These are phyloP conservation scores for Drosophila rhopaloa DNA, from an alignment of 1,140 invertebrate genomes.

Conservation along the genomic window DNA sequence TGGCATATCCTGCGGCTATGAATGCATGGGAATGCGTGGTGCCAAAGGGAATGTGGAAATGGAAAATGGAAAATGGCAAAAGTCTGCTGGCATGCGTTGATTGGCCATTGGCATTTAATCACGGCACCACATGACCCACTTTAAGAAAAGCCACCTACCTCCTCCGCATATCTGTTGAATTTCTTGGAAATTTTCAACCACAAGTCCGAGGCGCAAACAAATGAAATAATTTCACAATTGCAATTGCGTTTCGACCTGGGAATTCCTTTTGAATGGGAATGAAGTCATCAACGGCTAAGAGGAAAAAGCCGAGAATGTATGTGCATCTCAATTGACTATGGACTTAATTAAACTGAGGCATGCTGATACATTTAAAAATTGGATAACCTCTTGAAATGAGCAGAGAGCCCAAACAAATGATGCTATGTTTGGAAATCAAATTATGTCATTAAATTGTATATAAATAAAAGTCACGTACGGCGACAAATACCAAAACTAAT, in stretches of 20 bases:
- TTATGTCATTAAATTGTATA: background rate
- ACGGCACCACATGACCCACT: constrained; percentile 26
- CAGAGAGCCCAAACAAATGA: background rate
- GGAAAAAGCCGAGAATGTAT: background rate
- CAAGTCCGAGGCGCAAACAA: constrained; percentile 22
- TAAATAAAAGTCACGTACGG: background rate
- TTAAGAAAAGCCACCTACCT: background rate
- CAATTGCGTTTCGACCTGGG: constrained; percentile 25
- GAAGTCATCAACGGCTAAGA: background rate
- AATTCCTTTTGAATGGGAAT: constrained; percentile 6
- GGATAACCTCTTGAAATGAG: background rate
- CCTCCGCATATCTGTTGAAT: background rate
- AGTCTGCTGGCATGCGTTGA: constrained; percentile 53
- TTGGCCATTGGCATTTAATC: constrained; percentile 69
- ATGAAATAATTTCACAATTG: constrained; percentile 23
- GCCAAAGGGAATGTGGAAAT: constrained; percentile 11
- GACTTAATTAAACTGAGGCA: background rate
- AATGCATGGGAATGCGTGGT: constrained; percentile 17
- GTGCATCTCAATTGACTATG: constrained; percentile 1
- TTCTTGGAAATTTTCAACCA: constrained; percentile 15
- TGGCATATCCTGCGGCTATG: constrained; percentile 13
- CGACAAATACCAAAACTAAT: background rate
- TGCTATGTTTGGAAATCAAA: background rate
- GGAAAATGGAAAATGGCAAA: constrained; percentile 17
- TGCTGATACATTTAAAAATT: background rate